A percentile compares a stretch with the other conserved stretches of the same genome.
phyloP scores from a whole-genome alignment of 1,140 invertebrate genomes.

The Drosophila littoralis region DNA sequence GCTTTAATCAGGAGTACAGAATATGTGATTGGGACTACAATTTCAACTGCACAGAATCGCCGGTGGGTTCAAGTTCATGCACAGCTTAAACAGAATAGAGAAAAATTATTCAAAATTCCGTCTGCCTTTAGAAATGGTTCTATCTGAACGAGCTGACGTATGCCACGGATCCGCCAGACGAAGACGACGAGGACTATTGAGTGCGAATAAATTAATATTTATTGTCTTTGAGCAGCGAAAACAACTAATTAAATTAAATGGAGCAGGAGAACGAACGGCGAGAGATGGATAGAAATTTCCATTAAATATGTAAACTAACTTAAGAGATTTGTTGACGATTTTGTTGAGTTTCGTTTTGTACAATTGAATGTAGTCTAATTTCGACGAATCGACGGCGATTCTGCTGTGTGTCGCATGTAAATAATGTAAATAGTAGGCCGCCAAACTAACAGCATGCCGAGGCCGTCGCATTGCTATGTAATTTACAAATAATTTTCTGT shows the following conservation, averaged over 20 bases:
- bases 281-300: slow-evolving; percentile 40
- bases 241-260: slow-evolving; percentile 66
- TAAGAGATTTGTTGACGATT: slow-evolving; percentile 74
- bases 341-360: slow-evolving; percentile 78
- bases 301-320: slow-evolving; percentile 58
- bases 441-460: slow-evolving; percentile 43
- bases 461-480: slow-evolving; percentile 66
- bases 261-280: slow-evolving; percentile 8
- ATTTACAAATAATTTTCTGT: slow-evolving; percentile 71
- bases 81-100: background rate
- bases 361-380: slow-evolving; percentile 70
- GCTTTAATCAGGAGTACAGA: slow-evolving; percentile 87
- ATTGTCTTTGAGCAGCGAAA: slow-evolving; percentile 62
- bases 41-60: slow-evolving; percentile 86
- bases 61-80: slow-evolving; percentile 49
- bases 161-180: slow-evolving; percentile 86
- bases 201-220: slow-evolving; percentile 67
- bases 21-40: slow-evolving; percentile 88
- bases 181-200: slow-evolving; percentile 84
- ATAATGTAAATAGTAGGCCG: slow-evolving; percentile 78
- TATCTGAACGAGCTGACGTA: slow-evolving; percentile 87
- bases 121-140: slow-evolving; percentile 84
- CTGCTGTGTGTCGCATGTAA: slow-evolving; percentile 67
- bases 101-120: background rate
- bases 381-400: slow-evolving; percentile 17